phyloP scores from a whole-genome alignment of 2,797 vertebrate species.

The Acropternis orthonyx region DNA sequence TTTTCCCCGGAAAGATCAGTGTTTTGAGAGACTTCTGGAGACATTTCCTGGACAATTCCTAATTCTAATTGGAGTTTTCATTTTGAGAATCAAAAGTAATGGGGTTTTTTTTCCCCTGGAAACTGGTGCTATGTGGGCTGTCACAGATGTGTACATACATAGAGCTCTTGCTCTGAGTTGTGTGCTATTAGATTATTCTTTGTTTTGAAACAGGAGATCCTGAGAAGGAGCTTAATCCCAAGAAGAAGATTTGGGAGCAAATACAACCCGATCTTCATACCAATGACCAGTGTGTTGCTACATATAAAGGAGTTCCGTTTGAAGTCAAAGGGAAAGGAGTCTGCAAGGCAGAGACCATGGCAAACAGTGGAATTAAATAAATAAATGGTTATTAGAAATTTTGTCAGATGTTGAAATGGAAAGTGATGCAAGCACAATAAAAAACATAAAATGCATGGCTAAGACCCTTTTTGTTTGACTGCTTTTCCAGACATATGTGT shows the following conservation, averaged over 20 bases:
- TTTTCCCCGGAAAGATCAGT: not conserved
- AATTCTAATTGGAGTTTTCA: not conserved
- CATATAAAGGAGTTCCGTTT: conserved; percentile 92
- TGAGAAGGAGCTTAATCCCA: conserved; percentile 96
- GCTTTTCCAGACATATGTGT: not conserved
- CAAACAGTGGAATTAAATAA: conserved; percentile 95
- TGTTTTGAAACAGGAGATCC: conserved; percentile 86
- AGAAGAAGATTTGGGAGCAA: conserved; percentile 99
- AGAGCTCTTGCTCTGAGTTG: not conserved
- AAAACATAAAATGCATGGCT: conserved; percentile 40
- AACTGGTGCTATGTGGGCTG: not conserved
- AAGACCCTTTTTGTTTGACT: conserved; percentile 50
- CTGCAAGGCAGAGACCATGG: conserved; percentile 92
- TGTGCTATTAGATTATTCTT: conserved; percentile 23
- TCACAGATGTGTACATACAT: not conserved
- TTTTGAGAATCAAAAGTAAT: not conserved
- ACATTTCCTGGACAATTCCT: not conserved
- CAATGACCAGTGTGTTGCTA: conserved; percentile 86
- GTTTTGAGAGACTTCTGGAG: not conserved
- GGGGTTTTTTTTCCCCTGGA: not conserved
- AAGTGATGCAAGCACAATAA: conserved; percentile 81
- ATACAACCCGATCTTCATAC: conserved; percentile 93
- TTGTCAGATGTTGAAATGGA: conserved; percentile 41
- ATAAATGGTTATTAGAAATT: conserved; percentile 39
- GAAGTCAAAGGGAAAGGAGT: conserved; percentile 91